These are phyloP conservation scores for Oryctes rhinoceros DNA, from an alignment of 1,140 invertebrate species.

Conservation along the genomic window DNA sequence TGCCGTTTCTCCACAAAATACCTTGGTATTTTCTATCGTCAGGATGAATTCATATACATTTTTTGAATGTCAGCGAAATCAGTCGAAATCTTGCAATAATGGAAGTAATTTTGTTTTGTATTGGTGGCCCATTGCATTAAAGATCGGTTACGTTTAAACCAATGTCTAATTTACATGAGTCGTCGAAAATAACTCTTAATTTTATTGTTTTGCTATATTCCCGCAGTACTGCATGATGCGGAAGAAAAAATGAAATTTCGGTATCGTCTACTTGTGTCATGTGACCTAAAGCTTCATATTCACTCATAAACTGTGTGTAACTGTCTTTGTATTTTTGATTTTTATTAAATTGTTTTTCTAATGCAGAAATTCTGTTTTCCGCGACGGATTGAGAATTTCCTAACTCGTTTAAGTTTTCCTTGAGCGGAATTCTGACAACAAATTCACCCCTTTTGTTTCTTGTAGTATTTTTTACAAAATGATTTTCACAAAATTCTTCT, in stretches of 20 bases:
- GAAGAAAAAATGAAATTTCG: not conserved
- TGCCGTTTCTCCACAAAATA: too few species aligned
- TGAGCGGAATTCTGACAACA: not conserved
- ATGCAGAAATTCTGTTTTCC: not conserved
- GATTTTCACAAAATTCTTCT: not conserved
- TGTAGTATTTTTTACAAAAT: not conserved
- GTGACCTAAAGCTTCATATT: too few species aligned
- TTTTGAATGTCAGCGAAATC: conserved; percentile 52
- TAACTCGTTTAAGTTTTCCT: not conserved
- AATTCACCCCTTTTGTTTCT: not conserved
- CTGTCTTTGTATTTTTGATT: not conserved
- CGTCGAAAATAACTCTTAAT: conserved; percentile 34
- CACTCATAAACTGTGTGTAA: not conserved
- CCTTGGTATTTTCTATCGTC: conserved; percentile 57
- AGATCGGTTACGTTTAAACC: not conserved
- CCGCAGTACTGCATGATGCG: not conserved
- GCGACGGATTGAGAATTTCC: not conserved
- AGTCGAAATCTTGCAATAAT: conserved; percentile 60
- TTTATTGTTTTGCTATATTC: conserved; percentile 44
- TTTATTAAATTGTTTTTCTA: not conserved
- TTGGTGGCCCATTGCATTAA: not conserved
- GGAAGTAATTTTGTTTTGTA: conserved; percentile 47
- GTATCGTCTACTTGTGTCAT: too few species aligned
- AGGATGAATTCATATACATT: conserved; percentile 57
- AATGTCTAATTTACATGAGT: not conserved